Evolutionary conservation across 2,113 vertebrate species (phyloP).

Genomic region (Clupea harengus): DNA sequence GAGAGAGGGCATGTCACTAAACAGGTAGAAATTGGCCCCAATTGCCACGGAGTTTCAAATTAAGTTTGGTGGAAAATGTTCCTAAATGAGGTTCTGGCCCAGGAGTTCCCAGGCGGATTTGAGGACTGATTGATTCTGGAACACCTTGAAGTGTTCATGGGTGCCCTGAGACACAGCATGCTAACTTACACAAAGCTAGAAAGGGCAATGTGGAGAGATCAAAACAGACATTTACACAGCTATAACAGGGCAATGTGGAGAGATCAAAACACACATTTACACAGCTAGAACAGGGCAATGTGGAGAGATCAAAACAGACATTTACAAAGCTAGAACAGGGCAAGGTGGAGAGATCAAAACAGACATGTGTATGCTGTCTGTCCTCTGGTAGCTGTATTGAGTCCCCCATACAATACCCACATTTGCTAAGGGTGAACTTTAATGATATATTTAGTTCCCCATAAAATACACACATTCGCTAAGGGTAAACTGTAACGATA

Average conservation of each 20-base stretch:
- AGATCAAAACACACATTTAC: no score
- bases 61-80: not conserved
- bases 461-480: no score
- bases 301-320: no score
- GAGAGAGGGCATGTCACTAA: not conserved
- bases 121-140: not conserved
- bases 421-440: no score
- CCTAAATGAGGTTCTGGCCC: not conserved
- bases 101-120: not conserved
- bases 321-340: no score
- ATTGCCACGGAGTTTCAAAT: not conserved
- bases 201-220: not conserved
- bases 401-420: no score
- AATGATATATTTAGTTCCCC: no score
- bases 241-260: not conserved
- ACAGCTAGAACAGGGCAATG: no score
- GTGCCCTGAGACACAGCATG: not conserved
- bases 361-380: no score
- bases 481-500: no score
- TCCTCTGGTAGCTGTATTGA: no score
- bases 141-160: not conserved
- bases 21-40: not conserved
- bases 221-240: not conserved
- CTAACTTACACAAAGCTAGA: not conserved
- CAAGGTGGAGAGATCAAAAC: no score